Evolutionary conservation across 2,797 vertebrate genomes (phyloP).

Genomic region (Mustela erminea): DNA sequence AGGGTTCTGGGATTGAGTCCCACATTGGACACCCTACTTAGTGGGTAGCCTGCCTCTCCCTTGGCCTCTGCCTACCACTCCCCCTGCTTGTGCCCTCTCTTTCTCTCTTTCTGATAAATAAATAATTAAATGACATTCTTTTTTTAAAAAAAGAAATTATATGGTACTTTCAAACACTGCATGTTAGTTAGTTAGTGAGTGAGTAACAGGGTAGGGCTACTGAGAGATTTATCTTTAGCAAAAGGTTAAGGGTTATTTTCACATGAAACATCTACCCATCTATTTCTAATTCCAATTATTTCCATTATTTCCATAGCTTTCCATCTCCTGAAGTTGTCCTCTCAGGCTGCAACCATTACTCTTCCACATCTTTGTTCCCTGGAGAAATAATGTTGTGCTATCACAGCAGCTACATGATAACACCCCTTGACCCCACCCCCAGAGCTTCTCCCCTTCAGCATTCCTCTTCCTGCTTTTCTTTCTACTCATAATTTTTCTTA

Average conservation of each 20-base stretch:
- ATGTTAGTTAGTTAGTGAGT: not conserved
- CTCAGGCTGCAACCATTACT: not conserved
- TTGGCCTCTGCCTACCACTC: no score
- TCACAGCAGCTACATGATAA: not conserved
- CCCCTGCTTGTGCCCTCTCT: no score
- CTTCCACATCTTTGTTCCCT: not conserved
- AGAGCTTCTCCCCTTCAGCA: not conserved
- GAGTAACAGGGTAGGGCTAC: not conserved
- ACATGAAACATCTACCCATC: not conserved
- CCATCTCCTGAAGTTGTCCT: not conserved
- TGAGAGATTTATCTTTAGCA: not conserved
- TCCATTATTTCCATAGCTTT: not conserved
- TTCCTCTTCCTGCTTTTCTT: not conserved
- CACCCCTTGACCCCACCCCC: accelerated
- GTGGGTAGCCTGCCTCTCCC: no score
- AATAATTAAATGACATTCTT: no score
- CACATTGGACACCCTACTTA: no score
- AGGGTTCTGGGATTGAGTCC: no score
- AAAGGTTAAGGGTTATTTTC: not conserved
- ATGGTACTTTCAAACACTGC: not conserved
- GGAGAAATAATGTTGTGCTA: not conserved
- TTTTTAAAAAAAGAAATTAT: not conserved
- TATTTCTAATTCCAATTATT: no score
- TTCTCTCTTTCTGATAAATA: no score
- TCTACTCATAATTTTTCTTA: not conserved